phyloP scores from a whole-genome alignment of 30 jellyfish, hydroid and myxozoan species.

The Mastigias papua region DNA sequence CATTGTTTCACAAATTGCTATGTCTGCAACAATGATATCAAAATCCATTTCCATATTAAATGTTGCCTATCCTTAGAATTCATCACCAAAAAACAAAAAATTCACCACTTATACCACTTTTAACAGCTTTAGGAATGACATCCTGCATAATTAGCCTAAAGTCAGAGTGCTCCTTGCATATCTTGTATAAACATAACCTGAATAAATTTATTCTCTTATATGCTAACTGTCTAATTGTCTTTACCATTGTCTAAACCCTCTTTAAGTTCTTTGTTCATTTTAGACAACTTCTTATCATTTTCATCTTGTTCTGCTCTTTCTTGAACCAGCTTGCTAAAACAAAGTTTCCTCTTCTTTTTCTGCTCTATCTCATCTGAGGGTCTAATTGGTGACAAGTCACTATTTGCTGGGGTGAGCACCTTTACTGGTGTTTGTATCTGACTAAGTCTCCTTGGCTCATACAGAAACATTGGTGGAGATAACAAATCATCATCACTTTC shows the following conservation, averaged over 20 bases:
- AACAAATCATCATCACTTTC: slow-evolving; percentile 66
- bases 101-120: no score
- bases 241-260: slow-evolving; percentile 45
- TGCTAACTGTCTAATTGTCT: background rate
- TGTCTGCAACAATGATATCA: no score
- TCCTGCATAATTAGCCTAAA: no score
- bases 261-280: slow-evolving; percentile 62
- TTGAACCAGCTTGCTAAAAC: slow-evolving; percentile 26
- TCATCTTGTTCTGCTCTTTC: slow-evolving; percentile 60
- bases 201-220: no score
- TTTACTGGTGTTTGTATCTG: slow-evolving; percentile 56
- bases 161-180: no score
- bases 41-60: no score
- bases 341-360: background rate
- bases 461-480: slow-evolving; percentile 43
- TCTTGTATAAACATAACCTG: no score
- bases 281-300: slow-evolving; percentile 28
- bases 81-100: no score
- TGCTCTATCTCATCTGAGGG: slow-evolving; percentile 6
- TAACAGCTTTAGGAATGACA: no score
- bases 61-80: no score
- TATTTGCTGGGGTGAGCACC: slow-evolving; percentile 28
- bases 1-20: no score
- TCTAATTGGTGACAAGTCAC: slow-evolving; percentile 59
- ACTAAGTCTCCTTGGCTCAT: background rate